Evolutionary conservation across 2,797 vertebrate species (phyloP).

Genomic region (Neomorphus geoffroyi): DNA sequence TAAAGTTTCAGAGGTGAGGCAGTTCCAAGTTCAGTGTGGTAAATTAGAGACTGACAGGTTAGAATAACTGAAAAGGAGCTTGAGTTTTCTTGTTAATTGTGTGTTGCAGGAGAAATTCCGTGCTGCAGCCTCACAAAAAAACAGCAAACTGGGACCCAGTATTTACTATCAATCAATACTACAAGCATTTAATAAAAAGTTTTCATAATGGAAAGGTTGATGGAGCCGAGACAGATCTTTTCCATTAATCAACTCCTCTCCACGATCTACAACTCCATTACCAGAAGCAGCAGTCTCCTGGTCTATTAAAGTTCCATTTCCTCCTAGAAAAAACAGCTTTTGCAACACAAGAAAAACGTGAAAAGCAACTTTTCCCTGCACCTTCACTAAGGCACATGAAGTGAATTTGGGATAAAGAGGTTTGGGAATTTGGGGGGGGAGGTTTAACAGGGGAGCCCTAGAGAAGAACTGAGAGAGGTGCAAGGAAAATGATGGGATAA

Average conservation of each 20-base stretch:
- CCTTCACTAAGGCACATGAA: not conserved
- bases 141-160: not conserved
- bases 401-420: not conserved
- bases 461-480: not conserved
- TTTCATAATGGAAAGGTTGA: slow-evolving; percentile 36
- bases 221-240: not conserved
- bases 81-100: not conserved
- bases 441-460: not conserved
- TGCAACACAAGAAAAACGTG: not conserved
- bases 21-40: not conserved
- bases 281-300: not conserved
- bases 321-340: not conserved
- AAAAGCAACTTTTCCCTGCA: not conserved
- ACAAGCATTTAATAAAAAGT: slow-evolving; percentile 62
- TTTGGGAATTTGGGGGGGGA: no score
- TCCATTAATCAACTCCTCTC: slow-evolving; percentile 29
- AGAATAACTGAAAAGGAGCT: slow-evolving; percentile 16
- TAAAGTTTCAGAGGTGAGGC: not conserved
- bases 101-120: not conserved
- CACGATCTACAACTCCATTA: not conserved
- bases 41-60: not conserved
- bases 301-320: not conserved
- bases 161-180: slow-evolving; percentile 61
- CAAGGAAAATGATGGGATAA: not conserved
- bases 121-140: not conserved